phyloP scores from a whole-genome alignment of 2,888 invertebrate genomes.

The Busseola fusca region DNA sequence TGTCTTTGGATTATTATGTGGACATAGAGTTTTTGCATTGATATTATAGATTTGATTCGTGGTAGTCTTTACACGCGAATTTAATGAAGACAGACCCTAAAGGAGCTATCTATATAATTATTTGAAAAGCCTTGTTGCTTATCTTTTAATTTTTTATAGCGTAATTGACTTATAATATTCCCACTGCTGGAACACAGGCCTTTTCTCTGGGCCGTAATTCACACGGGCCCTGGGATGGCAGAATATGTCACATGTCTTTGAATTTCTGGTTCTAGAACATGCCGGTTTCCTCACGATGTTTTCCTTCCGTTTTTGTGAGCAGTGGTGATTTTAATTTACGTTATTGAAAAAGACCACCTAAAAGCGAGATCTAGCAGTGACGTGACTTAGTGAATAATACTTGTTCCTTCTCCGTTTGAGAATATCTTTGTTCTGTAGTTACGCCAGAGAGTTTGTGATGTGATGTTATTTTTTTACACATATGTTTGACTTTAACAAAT shows the following conservation, averaged over 20 bases:
- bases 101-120: background rate
- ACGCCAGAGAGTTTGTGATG: background rate
- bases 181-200: background rate
- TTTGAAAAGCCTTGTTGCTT: background rate
- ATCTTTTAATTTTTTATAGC: background rate
- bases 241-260: background rate
- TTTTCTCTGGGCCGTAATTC: background rate
- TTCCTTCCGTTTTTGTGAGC: background rate
- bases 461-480: background rate
- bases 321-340: background rate
- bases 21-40: slow-evolving; percentile 1
- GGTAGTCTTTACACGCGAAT: background rate
- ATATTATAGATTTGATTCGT: background rate
- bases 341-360: background rate
- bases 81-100: too few relatives aligned
- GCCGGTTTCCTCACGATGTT: background rate
- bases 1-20: slow-evolving; percentile 13
- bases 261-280: background rate
- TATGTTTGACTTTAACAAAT: background rate
- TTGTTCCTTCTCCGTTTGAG: background rate
- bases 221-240: background rate
- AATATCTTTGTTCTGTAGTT: background rate
- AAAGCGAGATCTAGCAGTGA: background rate
- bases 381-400: background rate
- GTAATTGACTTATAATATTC: background rate